phyloP scores from a whole-genome alignment of 1,140 invertebrate species.

The Hesperophylax magnus region DNA sequence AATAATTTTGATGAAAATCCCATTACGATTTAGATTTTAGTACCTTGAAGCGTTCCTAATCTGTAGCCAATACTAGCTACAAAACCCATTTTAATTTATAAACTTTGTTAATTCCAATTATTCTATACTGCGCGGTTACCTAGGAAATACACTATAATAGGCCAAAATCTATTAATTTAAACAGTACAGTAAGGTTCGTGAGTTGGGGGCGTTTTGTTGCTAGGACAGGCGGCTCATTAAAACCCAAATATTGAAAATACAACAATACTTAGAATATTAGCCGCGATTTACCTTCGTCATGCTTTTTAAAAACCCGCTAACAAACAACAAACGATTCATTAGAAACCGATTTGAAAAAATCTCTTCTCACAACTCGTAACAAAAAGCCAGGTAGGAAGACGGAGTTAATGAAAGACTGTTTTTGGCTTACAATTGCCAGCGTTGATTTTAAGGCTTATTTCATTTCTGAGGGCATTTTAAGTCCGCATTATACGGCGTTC shows the following conservation, averaged over 20 bases:
- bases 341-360: not conserved
- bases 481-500: conserved; percentile 7
- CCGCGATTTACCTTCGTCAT: conserved; percentile 13
- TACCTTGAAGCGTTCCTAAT: not conserved
- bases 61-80: not conserved
- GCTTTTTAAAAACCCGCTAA: conserved; percentile 30
- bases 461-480: conserved; percentile 25
- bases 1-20: too few species aligned
- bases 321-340: conserved; percentile 28
- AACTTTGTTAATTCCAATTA: not conserved
- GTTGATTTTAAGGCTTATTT: conserved; percentile 16
- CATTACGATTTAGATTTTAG: too few species aligned
- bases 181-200: not conserved
- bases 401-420: not conserved
- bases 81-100: not conserved
- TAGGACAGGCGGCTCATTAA: conserved; percentile 11
- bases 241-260: conserved; percentile 20
- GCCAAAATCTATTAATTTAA: not conserved
- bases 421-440: conserved; percentile 14
- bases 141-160: not conserved
- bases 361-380: too few species aligned
- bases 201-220: conserved; percentile 9
- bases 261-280: conserved; percentile 20
- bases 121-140: not conserved
- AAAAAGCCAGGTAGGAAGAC: too few species aligned